Evolutionary conservation across 2,888 invertebrate genomes (phyloP).

Genomic region (Macroteleia sp.): DNA sequence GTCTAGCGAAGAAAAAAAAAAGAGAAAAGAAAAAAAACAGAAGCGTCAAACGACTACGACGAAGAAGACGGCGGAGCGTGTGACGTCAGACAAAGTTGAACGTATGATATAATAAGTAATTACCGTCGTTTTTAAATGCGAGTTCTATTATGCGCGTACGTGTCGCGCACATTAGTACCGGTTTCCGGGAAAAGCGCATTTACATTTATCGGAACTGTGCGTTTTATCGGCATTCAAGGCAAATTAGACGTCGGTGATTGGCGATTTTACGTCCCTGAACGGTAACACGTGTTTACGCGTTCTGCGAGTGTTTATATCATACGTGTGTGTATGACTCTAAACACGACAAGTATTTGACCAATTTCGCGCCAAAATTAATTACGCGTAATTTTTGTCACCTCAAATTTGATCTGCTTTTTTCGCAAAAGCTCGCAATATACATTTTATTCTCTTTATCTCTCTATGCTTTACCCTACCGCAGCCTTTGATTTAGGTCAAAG

Average conservation of each 20-base stretch:
- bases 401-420: too few relatives aligned
- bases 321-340: too few relatives aligned
- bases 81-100: conserved; percentile 31
- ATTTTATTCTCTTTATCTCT: conserved; percentile 60
- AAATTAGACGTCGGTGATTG: conserved; percentile 43
- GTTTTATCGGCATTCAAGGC: conserved; percentile 47
- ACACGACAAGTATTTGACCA: too few relatives aligned
- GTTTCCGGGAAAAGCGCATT: conserved; percentile 48
- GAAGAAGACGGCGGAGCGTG: conserved; percentile 8
- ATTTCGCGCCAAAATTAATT: too few relatives aligned
- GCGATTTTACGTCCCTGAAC: conserved; percentile 33
- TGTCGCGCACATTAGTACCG: conserved; percentile 9
- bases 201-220: conserved; percentile 54
- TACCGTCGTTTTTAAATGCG: conserved; percentile 7
- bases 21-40: conserved; percentile 1
- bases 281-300: conserved; percentile 34
- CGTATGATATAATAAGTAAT: conserved; percentile 49
- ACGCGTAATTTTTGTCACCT: too few relatives aligned
- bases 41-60: too few relatives aligned
- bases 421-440: too few relatives aligned
- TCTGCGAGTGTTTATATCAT: too few relatives aligned
- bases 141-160: conserved; percentile 9
- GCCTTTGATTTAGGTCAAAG: conserved; percentile 78
- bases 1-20: conserved; percentile 15
- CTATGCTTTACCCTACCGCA: conserved; percentile 56